Percentiles rank a stretch among this genome's conserved stretches.
Conservation (phyloP, 2,888 invertebrate species). For the Acanthoscelides obtectus region DNA sequence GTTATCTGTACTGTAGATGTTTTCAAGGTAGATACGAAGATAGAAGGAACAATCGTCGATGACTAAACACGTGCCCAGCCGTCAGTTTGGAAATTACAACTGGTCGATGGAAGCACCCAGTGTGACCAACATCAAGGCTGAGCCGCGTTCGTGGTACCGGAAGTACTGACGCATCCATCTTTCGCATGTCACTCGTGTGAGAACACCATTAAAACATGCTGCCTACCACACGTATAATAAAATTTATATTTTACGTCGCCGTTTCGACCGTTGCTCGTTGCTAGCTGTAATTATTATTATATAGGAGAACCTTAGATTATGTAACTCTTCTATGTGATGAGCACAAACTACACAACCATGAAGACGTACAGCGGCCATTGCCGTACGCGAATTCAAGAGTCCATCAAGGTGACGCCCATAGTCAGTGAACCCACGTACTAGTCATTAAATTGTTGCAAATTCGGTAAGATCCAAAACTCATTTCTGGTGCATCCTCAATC, state of each 20-base stretch:
- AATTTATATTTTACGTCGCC: conserved; percentile 34
- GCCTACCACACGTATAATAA: conserved; percentile 23
- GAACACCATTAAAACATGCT: conserved; percentile 41
- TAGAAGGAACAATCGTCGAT: background rate
- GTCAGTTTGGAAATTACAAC: background rate
- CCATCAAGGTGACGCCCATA: too few relatives aligned
- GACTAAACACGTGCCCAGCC: background rate
- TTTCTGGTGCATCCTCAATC: too few relatives aligned
- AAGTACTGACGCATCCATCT: conserved; percentile 42
- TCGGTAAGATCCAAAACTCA: too few relatives aligned
- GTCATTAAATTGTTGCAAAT: too few relatives aligned
- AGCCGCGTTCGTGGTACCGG: conserved; percentile 23
- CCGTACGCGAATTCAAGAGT: background rate
- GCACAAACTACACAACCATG: conserved; percentile 9
- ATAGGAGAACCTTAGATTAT: conserved; percentile 22
- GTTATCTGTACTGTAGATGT: background rate
- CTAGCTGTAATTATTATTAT: conserved; percentile 23
- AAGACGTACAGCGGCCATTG: background rate
- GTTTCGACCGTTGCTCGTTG: conserved; percentile 17
- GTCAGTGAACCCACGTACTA: too few relatives aligned
- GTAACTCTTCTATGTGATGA: conserved; percentile 11
- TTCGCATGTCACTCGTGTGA: conserved; percentile 45
- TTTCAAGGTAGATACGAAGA: background rate
- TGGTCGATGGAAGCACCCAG: background rate
- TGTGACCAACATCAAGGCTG: conserved; percentile 17